Evolutionary conservation across 2,113 vertebrate genomes (phyloP).

Genomic region (Aphyosemion australe): DNA sequence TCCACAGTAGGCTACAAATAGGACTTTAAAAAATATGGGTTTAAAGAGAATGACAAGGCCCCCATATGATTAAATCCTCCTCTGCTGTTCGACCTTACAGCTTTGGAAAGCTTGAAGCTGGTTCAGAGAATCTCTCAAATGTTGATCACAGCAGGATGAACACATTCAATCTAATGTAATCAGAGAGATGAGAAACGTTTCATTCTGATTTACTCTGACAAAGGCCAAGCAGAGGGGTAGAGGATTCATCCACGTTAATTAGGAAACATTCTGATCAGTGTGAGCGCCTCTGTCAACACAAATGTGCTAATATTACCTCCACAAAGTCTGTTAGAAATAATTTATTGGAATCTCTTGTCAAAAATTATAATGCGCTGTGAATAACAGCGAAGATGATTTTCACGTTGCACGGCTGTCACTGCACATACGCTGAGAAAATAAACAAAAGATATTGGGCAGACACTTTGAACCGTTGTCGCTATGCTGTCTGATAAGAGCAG

Average conservation of each 20-base stretch:
- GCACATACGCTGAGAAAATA: constrained; percentile 46
- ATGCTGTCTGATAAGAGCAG: constrained; percentile 51
- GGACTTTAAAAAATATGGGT: no score
- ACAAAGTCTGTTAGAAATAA: constrained; percentile 56
- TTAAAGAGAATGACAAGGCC: no score
- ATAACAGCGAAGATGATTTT: constrained; percentile 50
- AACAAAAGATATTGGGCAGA: constrained; percentile 50
- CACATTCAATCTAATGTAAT: constrained; percentile 72
- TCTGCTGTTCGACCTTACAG: no score
- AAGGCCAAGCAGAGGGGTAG: constrained; percentile 57
- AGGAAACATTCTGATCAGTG: constrained; percentile 63
- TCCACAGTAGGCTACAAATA: no score
- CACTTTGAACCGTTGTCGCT: constrained; percentile 49
- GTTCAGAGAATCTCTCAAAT: constrained; percentile 66
- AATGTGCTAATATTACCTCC: constrained; percentile 55
- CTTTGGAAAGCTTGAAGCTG: constrained; percentile 34
- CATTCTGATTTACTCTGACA: constrained; percentile 57
- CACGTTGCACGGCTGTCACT: constrained; percentile 47
- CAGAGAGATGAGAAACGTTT: constrained; percentile 73
- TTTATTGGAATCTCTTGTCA: constrained; percentile 54
- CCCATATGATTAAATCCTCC: no score
- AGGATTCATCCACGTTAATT: constrained; percentile 73
- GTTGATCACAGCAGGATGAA: constrained; percentile 54
- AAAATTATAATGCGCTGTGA: constrained; percentile 36
- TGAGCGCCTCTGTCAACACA: constrained; percentile 58